Evolutionary conservation across 2,797 vertebrate genomes (phyloP), one percentile per base, ranked within the genome.

Genomic region (Neostethus bicornis): DNA sequence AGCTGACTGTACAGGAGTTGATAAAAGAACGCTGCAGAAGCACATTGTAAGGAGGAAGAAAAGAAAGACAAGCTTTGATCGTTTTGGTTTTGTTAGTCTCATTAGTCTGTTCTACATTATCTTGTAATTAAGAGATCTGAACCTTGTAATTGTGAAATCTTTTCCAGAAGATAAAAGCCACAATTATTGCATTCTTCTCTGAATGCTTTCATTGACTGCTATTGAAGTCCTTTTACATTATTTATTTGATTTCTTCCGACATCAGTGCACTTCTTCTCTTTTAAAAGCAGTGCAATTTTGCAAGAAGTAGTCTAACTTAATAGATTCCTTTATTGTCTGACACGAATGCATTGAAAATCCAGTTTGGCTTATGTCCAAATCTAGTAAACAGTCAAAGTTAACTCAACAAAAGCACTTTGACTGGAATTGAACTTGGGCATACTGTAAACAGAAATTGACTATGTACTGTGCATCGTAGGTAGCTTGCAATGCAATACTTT

Each of bases 391-490:
- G 34, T 19, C 17, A 31, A 31, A 29, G 19, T 31, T n/a, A n/a
- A n/a, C n/a, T n/a, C n/a, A n/a, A n/a, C n/a, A n/a, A n/a, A n/a
- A n/a, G n/a, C n/a, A n/a, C n/a, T n/a, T n/a, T n/a, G n/a, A n/a
- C n/a, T n/a, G n/a, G 5, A 29, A 47, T 47, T 45, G 31, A 46
- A 46, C 4, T 2, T 45, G 43, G 24, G 26, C 45, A 26, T 26
- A 45, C 16, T 44, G 23, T n/a, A 4, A 7, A n/a, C n/a, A n/a
- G n/a, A n/a, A n/a, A n/a, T n/a, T n/a, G n/a, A n/a, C n/a, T n/a
- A n/a, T n/a, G n/a, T n/a, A n/a, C n/a, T n/a, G n/a, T n/a, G n/a
- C n/a, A n/a, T n/a, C n/a, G n/a, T n/a, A n/a, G n/a, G n/a, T n/a
- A n/a, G n/a, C n/a, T n/a, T n/a, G n/a, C n/a, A n/a, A n/a, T n/a